Evolutionary conservation across 2,113 vertebrate genomes (phyloP).

Genomic region (Chitala chitala): DNA sequence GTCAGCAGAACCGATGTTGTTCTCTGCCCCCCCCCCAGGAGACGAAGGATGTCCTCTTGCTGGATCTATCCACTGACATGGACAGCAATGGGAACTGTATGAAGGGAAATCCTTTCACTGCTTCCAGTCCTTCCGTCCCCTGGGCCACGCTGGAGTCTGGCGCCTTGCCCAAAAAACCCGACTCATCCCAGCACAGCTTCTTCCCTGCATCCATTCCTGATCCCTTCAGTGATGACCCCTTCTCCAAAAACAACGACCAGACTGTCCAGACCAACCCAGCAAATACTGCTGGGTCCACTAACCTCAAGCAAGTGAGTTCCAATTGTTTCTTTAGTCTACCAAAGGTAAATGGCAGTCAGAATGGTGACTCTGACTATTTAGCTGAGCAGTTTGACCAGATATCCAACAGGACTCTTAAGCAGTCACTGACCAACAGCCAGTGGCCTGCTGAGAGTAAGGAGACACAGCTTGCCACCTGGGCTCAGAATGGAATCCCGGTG

Average conservation of each 20-base stretch:
- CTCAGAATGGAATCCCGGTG: constrained; percentile 59
- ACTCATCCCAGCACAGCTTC: constrained; percentile 75
- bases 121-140: constrained; percentile 60
- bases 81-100: constrained; percentile 84
- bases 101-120: constrained; percentile 75
- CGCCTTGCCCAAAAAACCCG: constrained; percentile 67
- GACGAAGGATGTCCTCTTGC: constrained; percentile 87
- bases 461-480: constrained; percentile 47
- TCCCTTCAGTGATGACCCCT: constrained; percentile 87
- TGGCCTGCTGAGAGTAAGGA: constrained; percentile 65
- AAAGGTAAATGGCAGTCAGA: constrained; percentile 54
- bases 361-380: constrained; percentile 65
- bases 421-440: constrained; percentile 60
- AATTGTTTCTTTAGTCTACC: constrained; percentile 44
- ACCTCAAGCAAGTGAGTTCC: constrained; percentile 54
- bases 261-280: constrained; percentile 51
- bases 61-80: constrained; percentile 92
- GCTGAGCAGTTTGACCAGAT: constrained; percentile 74
- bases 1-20: neutral
- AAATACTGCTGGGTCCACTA: constrained; percentile 53
- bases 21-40: constrained; percentile 70
- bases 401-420: constrained; percentile 72
- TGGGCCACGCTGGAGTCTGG: constrained; percentile 60
- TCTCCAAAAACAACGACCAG: constrained; percentile 56
- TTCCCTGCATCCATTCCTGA: constrained; percentile 84